Conservation (phyloP, 2,888 invertebrate species). For the Drosophila merina region DNA sequence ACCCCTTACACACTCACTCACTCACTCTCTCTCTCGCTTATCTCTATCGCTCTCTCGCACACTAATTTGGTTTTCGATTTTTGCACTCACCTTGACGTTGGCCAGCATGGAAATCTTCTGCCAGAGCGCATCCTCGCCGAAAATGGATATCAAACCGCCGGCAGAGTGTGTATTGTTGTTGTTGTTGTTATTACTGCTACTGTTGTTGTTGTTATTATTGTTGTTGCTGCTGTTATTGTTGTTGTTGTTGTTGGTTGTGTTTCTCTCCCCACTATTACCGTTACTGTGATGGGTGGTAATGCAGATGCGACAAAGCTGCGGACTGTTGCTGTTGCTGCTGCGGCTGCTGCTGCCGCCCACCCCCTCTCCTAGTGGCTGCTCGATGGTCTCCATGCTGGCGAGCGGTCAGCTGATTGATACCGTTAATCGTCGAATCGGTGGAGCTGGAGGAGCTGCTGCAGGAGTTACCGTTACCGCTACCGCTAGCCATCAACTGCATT, state of each 20-base stretch:
- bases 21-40: no score
- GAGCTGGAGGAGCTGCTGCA: slow-evolving; percentile 30
- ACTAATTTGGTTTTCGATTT: not conserved
- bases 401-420: slow-evolving; percentile 12
- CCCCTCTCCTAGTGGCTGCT: not conserved
- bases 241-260: not conserved
- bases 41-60: not conserved
- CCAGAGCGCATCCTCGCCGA: slow-evolving; percentile 83
- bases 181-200: not conserved
- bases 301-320: slow-evolving; percentile 82
- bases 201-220: not conserved
- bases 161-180: slow-evolving; percentile 24
- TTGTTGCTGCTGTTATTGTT: slow-evolving; percentile 6
- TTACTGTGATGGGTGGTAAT: slow-evolving; percentile 73
- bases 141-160: slow-evolving; percentile 81
- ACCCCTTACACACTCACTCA: not conserved
- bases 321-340: slow-evolving; percentile 25
- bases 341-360: not conserved
- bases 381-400: slow-evolving; percentile 28
- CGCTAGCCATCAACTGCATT: slow-evolving; percentile 71
- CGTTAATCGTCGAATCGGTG: slow-evolving; percentile 1
- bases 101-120: slow-evolving; percentile 83
- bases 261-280: not conserved
- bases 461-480: slow-evolving; percentile 55
- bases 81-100: slow-evolving; percentile 80